A percentile compares a stretch with the other conserved stretches of the same genome.
These are phyloP conservation scores for Manis pentadactyla DNA, from an alignment of 2,797 vertebrate species.

Conservation along the genomic window DNA sequence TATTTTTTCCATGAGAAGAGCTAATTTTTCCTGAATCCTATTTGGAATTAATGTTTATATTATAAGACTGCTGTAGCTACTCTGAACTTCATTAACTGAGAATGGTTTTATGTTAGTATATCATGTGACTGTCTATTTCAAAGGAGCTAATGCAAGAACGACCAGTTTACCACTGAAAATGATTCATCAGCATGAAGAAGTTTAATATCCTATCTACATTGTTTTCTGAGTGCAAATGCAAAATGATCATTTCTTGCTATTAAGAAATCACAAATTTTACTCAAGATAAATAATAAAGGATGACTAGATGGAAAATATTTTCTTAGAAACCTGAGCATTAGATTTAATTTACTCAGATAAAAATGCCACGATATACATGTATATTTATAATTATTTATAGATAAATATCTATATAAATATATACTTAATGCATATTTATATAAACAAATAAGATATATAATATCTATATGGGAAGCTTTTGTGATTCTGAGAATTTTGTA, in stretches of 20 bases:
- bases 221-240: neutral
- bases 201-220: neutral
- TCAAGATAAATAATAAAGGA: neutral
- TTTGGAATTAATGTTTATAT: neutral
- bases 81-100: constrained; percentile 1
- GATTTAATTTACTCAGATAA: neutral
- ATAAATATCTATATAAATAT: neutral
- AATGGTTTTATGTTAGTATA: neutral
- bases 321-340: neutral
- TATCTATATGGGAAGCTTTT: neutral
- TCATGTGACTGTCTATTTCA: neutral
- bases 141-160: neutral
- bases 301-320: constrained; percentile 8
- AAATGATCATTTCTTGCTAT: neutral
- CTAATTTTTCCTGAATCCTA: neutral
- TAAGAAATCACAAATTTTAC: neutral
- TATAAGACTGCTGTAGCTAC: neutral
- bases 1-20: neutral
- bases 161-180: neutral
- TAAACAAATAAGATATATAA: neutral
- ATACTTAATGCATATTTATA: neutral
- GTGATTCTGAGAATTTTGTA: neutral
- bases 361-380: neutral
- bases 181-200: neutral
- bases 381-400: neutral